Percentiles rank a stretch among this genome's conserved stretches.
phyloP scores from a whole-genome alignment of 2,797 vertebrate species.

The Brachyalestes nurse region DNA sequence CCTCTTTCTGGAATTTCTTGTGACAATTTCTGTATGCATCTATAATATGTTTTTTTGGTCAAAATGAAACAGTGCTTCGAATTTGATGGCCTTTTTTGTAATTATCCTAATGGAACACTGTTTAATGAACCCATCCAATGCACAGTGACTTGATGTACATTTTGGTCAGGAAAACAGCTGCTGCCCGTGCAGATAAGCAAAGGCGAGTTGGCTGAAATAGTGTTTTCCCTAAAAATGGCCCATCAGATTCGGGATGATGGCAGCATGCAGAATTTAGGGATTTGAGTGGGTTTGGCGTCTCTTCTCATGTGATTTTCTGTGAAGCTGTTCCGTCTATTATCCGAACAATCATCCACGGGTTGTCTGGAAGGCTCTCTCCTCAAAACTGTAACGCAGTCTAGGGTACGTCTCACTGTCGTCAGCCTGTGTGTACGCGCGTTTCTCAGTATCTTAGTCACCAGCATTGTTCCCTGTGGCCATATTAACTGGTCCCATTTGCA shows the following conservation, averaged over 20 bases:
- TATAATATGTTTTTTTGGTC: conserved; percentile 10
- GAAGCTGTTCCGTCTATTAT: conserved; percentile 2
- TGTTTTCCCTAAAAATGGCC: background rate
- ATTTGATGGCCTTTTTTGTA: conserved; percentile 48
- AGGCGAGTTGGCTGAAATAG: conserved; percentile 14
- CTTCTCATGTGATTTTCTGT: conserved; percentile 1
- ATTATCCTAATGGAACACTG: conserved; percentile 63
- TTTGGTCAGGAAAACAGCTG: conserved; percentile 47
- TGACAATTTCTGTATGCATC: background rate
- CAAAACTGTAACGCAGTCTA: background rate
- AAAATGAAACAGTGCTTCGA: conserved; percentile 26
- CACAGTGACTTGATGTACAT: background rate
- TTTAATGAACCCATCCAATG: conserved; percentile 64
- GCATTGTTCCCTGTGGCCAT: conserved; percentile 5
- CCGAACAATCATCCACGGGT: background rate
- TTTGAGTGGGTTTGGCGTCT: conserved; percentile 12
- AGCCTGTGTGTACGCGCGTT: background rate
- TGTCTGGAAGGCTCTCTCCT: conserved; percentile 22
- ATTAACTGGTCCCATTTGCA: conserved; percentile 14
- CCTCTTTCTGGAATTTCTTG: background rate
- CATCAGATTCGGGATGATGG: background rate
- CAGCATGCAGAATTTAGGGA: background rate
- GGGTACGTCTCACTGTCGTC: conserved; percentile 17
- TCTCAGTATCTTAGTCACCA: background rate
- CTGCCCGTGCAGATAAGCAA: conserved; percentile 33